These are phyloP conservation scores for Ichneumoninae sp. DNA, from an alignment of 2,888 invertebrate species.

Conservation along the genomic window DNA sequence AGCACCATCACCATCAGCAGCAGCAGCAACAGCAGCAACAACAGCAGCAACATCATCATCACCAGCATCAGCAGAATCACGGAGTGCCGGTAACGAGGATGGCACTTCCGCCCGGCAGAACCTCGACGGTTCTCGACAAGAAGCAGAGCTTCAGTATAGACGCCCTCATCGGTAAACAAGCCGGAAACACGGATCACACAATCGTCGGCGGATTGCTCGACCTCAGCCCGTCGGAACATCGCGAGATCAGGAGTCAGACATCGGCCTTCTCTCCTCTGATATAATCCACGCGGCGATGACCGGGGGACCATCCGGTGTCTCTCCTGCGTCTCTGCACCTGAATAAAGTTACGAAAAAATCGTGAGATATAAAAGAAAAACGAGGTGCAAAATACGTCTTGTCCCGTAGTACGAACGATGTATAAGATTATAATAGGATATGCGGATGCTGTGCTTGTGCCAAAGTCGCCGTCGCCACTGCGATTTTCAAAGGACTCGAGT, in stretches of 20 bases:
- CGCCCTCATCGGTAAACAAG: constrained; percentile 85
- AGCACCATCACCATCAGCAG: constrained; percentile 67
- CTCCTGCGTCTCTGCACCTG: too few relatives aligned
- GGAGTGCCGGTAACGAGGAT: constrained; percentile 23
- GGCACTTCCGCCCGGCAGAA: constrained; percentile 46
- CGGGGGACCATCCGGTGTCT: too few relatives aligned
- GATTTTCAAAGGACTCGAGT: neutral
- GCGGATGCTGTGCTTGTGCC: constrained; percentile 41
- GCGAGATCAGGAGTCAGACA: constrained; percentile 85
- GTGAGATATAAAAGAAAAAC: neutral
- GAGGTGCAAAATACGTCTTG: constrained; percentile 2
- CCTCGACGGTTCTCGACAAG: constrained; percentile 74
- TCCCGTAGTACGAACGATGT: constrained; percentile 40
- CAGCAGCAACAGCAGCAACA: constrained; percentile 61
- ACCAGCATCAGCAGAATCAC: constrained; percentile 64
- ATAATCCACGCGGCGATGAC: neutral
- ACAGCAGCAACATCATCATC: constrained; percentile 57
- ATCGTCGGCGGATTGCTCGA: constrained; percentile 79
- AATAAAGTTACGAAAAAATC: neutral
- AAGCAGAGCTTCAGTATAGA: constrained; percentile 86
- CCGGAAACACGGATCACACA: constrained; percentile 74
- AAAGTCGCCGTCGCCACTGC: neutral
- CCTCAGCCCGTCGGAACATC: constrained; percentile 82
- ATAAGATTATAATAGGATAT: constrained; percentile 49
- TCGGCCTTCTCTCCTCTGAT: constrained; percentile 90